Base-by-base conservation (phyloP, 1,140 invertebrate species). In the Phymastichus coffea region DNA sequence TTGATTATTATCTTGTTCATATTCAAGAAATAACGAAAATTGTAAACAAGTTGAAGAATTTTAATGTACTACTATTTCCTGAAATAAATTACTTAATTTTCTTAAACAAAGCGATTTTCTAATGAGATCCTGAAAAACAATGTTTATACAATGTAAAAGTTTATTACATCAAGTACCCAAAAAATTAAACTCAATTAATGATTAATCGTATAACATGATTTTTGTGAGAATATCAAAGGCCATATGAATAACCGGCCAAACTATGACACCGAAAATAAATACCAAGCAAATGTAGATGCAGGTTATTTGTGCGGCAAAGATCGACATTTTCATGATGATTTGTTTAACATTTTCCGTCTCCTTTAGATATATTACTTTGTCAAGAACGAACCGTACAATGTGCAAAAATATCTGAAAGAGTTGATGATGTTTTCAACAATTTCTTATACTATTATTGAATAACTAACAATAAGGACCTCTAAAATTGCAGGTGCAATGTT, bases 341-440 rank as follows among this genome's bases (percentile, higher is more conserved):
- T 77, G 71, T 22, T 63, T 66, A 48, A 64, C 48, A 53, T 73
- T 66, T 8, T 58, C 54, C 3, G 71, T 70, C 1, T 60, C 61
- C 30, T 61, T 61, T 60, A 78, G 75, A 17, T 65, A 67, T 20
- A 74, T 73, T 22, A 69, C 15, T 64, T 73, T 73, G 49, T 78
- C 73, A 52, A 79, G 26, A 33, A 69, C 43, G 38, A 79, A 79
- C 56, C 75, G 63, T 53, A 76, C 15, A 15, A 74, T 63, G 54
- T 71, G 70, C n/a, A 77, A 60, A 46, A 76, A 69, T 49, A 78
- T 71, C 75, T 79, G 57, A 17, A 73, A 76, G 30, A 58, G 58
- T 61, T 60, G 38, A 63, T 14, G 59, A 53, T 60, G 55, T 40
- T n/a, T 26, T 3, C 15, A n/a, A 15, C 12, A 37, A 20, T 47